Percentiles rank a stretch among this genome's conserved stretches.
These are phyloP conservation scores for Antedon mediterranea DNA, from an alignment of 53 echinoderm and acorn worm genomes.

Conservation along the genomic window DNA sequence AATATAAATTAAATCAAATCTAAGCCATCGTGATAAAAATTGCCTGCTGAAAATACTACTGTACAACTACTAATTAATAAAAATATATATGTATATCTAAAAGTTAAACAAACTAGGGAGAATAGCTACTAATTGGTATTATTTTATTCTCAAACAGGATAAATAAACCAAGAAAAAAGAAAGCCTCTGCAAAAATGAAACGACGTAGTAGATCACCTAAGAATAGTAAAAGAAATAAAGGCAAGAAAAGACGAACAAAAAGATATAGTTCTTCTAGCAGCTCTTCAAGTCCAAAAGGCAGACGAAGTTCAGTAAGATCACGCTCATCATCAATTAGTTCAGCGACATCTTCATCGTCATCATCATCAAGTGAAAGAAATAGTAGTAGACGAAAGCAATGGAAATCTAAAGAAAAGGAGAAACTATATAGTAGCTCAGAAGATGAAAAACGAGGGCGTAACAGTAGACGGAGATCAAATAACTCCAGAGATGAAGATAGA, in stretches of 20 bases:
- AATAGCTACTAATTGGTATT: neutral
- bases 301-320: neutral
- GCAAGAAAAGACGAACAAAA: neutral
- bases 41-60: no score
- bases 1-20: no score
- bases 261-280: neutral
- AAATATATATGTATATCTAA: no score
- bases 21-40: no score
- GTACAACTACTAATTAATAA: no score
- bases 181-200: neutral
- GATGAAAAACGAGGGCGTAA: neutral
- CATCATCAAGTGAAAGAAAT: neutral
- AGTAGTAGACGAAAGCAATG: neutral
- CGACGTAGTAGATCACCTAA: neutral
- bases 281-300: neutral
- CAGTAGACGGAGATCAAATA: neutral
- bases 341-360: neutral
- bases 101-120: no score
- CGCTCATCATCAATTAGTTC: neutral
- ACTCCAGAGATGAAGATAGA: no score
- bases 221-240: neutral
- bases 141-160: neutral
- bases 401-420: neutral
- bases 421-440: neutral
- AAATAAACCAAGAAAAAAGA: neutral